Percentiles rank a stretch among this genome's conserved stretches.
These are phyloP conservation scores for Drosophila hydei DNA, from an alignment of 1,140 invertebrate species.

Conservation along the genomic window DNA sequence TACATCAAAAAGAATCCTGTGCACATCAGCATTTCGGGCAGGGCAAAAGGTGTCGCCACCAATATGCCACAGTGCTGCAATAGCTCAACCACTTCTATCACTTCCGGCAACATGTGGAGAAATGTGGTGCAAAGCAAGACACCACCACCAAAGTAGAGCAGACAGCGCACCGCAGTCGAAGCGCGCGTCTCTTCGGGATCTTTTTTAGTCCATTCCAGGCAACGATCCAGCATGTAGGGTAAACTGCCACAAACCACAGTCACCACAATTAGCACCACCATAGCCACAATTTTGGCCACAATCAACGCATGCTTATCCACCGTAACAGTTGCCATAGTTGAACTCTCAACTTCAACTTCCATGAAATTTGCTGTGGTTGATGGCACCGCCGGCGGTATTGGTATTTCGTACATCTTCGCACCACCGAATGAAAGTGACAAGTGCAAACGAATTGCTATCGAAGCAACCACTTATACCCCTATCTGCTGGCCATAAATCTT, in stretches of 20 bases:
- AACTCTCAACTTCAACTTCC: background rate
- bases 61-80: constrained; percentile 85
- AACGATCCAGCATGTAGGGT: constrained; percentile 88
- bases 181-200: constrained; percentile 84
- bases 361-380: background rate
- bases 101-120: constrained; percentile 95
- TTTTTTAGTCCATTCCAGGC: constrained; percentile 85
- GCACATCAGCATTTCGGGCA: constrained; percentile 90
- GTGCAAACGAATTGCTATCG: constrained; percentile 20
- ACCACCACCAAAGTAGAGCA: constrained; percentile 95
- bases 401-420: constrained; percentile 40
- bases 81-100: constrained; percentile 88
- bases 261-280: constrained; percentile 88
- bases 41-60: constrained; percentile 86
- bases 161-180: constrained; percentile 84
- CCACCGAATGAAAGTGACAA: constrained; percentile 25
- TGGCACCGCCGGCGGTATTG: background rate
- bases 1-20: constrained; percentile 93
- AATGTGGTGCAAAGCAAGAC: constrained; percentile 95
- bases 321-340: background rate
- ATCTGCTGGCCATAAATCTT: constrained; percentile 49
- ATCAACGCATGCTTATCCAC: constrained; percentile 83
- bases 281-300: constrained; percentile 89
- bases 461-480: constrained; percentile 27
- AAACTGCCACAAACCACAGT: constrained; percentile 89